Evolutionary conservation across 2,888 invertebrate genomes (phyloP), one percentile per base, ranked within the genome.

Genomic region (Polylopha cassiicola): DNA sequence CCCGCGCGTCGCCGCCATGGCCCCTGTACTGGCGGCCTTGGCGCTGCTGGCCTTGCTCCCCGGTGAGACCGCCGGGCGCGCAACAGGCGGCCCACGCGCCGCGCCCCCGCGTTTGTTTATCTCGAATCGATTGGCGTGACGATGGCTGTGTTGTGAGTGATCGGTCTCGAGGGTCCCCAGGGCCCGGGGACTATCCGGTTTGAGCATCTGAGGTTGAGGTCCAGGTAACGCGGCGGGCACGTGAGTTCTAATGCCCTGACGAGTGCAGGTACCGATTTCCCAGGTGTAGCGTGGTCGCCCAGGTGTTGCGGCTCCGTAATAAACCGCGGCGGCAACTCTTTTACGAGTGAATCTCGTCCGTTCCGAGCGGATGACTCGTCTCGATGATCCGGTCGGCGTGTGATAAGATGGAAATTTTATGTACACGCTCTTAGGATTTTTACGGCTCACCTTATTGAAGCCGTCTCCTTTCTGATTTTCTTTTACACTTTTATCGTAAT

Each of bases 1-100:
- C 80, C 82, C 82, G 82, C 82, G 82, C 82, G 73, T 68, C 71
- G 71, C 75, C 69, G 79, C 68, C 67, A 82, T 81, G 82, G 78
- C 73, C 79, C 70, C 73, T 60, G 53, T 82, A 64, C 61, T 81
- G 72, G 74, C 65, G 77, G 80, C 78, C 74, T 60, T 79, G 72
- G 78, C 77, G 73, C 76, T 84, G 64, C 68, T 82, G 65, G 74
- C 77, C 67, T 67, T 82, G 61, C 71, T 84, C 63, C 79, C 84
- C 74, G 84, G 84, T 84, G 81, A 84, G 84, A 79, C 65, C 5
- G 5, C 24, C 27, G 16, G 48, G 53, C 55, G 68, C 66, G 79
- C 81, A 79, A 79, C 81, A 78, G 81, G 80, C 78, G 68, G 61
- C 61, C n/a, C n/a, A n/a, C n/a, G n/a, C 61, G 63, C 61, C 73